Evolutionary conservation across 2,888 invertebrate genomes (phyloP), one percentile per base, ranked within the genome.

Genomic region (Leptura quadrifasciata): DNA sequence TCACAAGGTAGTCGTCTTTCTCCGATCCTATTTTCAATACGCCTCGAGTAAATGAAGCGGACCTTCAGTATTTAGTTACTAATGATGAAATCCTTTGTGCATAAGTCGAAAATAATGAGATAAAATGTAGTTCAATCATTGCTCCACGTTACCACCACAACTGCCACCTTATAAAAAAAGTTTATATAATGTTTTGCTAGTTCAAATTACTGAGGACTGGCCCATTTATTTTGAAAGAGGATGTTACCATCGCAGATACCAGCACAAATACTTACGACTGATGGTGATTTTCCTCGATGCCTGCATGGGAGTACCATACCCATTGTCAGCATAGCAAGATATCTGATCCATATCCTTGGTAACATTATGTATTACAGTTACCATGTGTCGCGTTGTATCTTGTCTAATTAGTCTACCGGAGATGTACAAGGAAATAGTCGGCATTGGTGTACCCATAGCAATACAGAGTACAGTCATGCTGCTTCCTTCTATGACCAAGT

Each of bases 291-390:
- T 94, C 80, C 94, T 91, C 0, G 95, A 94, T 0, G 96, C 94
- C 88, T 96, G 95, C 94, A 95, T 95, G 1, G 96, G 96, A 0
- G 95, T 94, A 0, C 96, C 96, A 85, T 95, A 95, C 1, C 96
- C 96, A 85, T 96, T 96, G 89, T 96, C 96, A 0, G 95, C 96
- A 88, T 95, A 96, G 88, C 96, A 96, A 0, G 95, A 95, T 78
- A 96, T 94, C 87, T 95, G 94, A 86, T 95, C 94, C 95, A 96
- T 96, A 87, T 95, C 95, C 1, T 94, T 91, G 0, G 95, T 95
- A 12, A 96, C 94, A 87, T 96, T 96, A 87, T 95, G 94, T 77
- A 96, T 94, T n/a, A 95, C 94, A 0, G 96, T 95, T 57, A 96
- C 95, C 95, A 96, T 95, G 88, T 96, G 96, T 0, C 96, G 91